Percentiles rank a stretch among this genome's conserved stretches.
Conservation (phyloP, 2,888 invertebrate genomes). For the Cecidostiba fungosa region DNA sequence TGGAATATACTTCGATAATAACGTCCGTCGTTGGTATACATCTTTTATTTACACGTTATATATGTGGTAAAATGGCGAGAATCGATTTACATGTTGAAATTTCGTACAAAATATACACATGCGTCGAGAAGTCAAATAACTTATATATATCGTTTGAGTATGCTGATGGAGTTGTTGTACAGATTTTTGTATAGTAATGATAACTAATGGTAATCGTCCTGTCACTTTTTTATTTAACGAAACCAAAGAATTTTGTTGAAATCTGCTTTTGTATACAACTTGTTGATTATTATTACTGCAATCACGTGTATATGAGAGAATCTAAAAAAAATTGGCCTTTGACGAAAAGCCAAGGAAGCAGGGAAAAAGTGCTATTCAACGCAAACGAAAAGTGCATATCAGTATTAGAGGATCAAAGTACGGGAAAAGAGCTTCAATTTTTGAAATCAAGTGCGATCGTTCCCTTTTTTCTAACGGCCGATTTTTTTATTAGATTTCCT, state of each 20-base stretch:
- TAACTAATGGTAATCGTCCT: not conserved
- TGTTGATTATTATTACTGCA: constrained; percentile 4
- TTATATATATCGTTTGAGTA: not conserved
- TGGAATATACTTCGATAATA: not conserved
- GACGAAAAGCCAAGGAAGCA: too few relatives aligned
- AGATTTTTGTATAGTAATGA: not conserved
- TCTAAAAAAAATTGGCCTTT: not conserved
- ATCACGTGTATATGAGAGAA: not conserved
- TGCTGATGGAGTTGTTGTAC: not conserved
- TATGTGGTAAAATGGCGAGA: not conserved
- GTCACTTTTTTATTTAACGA: not conserved
- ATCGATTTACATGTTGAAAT: not conserved
- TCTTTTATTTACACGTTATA: constrained; percentile 1
- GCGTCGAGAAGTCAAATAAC: not conserved
- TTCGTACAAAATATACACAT: not conserved
- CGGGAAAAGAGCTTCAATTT: too few relatives aligned
- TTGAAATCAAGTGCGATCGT: too few relatives aligned
- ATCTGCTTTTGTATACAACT: constrained; percentile 20
- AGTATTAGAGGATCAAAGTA: too few relatives aligned
- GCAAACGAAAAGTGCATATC: too few relatives aligned
- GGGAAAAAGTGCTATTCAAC: too few relatives aligned
- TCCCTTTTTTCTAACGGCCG: too few relatives aligned
- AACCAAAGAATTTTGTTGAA: not conserved
- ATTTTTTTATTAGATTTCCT: too few relatives aligned
- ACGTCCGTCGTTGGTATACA: not conserved